These are phyloP conservation scores for Tragelaphus strepsiceros DNA, from an alignment of 2,113 vertebrate species.

Conservation along the genomic window DNA sequence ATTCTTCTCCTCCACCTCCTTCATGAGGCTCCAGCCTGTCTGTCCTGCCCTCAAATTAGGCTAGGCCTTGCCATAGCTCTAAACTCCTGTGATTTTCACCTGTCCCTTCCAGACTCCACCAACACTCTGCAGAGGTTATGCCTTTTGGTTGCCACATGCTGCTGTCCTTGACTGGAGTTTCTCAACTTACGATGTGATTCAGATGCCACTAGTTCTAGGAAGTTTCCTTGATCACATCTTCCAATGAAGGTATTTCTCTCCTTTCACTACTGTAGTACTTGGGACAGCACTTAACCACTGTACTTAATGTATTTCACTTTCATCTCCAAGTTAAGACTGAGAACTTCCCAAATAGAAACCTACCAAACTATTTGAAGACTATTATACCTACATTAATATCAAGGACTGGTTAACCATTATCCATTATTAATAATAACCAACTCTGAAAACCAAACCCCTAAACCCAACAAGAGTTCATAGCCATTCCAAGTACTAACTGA, in stretches of 20 bases:
- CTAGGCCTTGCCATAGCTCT: background rate
- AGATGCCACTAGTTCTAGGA: background rate
- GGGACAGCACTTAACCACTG: background rate
- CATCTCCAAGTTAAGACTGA: background rate
- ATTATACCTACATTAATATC: background rate
- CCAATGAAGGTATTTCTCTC: background rate
- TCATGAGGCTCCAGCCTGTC: background rate
- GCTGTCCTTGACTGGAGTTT: background rate
- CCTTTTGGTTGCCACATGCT: background rate
- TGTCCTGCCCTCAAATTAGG: background rate
- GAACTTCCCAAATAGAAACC: background rate
- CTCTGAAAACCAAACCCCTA: slow-evolving; percentile 21
- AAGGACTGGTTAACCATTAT: background rate
- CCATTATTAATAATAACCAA: background rate
- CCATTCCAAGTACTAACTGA: background rate
- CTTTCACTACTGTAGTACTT: background rate
- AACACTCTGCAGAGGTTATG: background rate
- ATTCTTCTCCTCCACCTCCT: background rate
- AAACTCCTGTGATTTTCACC: background rate
- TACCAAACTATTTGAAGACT: background rate
- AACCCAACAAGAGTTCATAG: background rate
- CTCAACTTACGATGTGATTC: background rate
- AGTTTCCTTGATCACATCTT: background rate
- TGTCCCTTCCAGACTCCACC: background rate
- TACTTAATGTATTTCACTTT: background rate